These are phyloP conservation scores for Diplodus puntazzo DNA, from an alignment of 2,797 vertebrate species.

Conservation along the genomic window DNA sequence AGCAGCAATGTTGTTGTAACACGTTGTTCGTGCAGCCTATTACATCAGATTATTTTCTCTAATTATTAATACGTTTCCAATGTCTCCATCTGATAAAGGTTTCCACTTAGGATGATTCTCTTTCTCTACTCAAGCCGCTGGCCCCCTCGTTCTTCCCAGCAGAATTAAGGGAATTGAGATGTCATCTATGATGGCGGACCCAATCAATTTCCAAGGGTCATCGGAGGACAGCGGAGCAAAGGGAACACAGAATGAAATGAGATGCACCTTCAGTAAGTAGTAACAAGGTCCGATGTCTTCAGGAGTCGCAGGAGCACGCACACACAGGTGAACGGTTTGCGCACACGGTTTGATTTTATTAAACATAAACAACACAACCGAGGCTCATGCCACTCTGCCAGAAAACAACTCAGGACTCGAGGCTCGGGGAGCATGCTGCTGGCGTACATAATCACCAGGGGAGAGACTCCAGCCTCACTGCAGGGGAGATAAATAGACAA, in stretches of 20 bases:
- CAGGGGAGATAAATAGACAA: constrained; percentile 73
- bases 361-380: constrained; percentile 49
- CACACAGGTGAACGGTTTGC: constrained; percentile 28
- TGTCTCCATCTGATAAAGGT: constrained; percentile 52
- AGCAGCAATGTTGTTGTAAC: neutral
- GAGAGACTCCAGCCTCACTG: constrained; percentile 61
- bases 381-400: constrained; percentile 24
- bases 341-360: constrained; percentile 45
- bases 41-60: constrained; percentile 19
- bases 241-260: constrained; percentile 58
- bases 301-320: constrained; percentile 6
- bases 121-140: constrained; percentile 18
- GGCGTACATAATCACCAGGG: constrained; percentile 60
- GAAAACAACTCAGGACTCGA: constrained; percentile 46
- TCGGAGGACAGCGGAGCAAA: constrained; percentile 30
- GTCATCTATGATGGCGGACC: constrained; percentile 55
- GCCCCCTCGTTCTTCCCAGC: constrained; percentile 40
- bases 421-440: constrained; percentile 47
- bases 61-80: constrained; percentile 40
- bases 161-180: constrained; percentile 66
- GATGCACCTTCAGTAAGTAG: constrained; percentile 50
- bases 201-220: constrained; percentile 65
- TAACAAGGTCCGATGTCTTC: constrained; percentile 39
- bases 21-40: constrained; percentile 3
- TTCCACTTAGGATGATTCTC: constrained; percentile 41